Conservation (phyloP, 2,888 invertebrate genomes). For the Hartigia nigra region DNA sequence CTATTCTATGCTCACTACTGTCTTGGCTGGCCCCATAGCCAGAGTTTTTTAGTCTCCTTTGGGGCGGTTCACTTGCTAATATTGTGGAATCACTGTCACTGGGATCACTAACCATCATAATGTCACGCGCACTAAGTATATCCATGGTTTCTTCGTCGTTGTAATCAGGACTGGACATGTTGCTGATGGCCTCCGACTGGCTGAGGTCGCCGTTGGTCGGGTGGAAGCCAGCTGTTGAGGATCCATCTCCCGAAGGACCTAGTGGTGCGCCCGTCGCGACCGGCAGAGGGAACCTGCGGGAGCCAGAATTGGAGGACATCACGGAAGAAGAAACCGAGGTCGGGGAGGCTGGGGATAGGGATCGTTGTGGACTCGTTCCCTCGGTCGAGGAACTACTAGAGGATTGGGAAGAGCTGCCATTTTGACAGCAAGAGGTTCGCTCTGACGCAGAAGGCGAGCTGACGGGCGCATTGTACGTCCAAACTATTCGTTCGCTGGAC, state of each 20-base stretch:
- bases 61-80: constrained; percentile 82
- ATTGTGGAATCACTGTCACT: constrained; percentile 92
- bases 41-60: constrained; percentile 66
- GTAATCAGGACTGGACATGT: constrained; percentile 91
- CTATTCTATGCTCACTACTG: constrained; percentile 80
- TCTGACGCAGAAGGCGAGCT: constrained; percentile 70
- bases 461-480: constrained; percentile 93
- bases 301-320: constrained; percentile 82
- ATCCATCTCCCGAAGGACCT: constrained; percentile 17
- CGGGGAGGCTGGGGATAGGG: constrained; percentile 82
- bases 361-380: constrained; percentile 67
- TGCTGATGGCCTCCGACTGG: constrained; percentile 87
- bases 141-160: constrained; percentile 88
- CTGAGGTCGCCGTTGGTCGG: constrained; percentile 78
- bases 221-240: constrained; percentile 40
- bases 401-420: constrained; percentile 69
- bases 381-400: constrained; percentile 58
- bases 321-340: constrained; percentile 89
- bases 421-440: constrained; percentile 68
- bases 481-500: constrained; percentile 79
- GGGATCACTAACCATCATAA: constrained; percentile 86
- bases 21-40: constrained; percentile 56
- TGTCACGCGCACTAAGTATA: constrained; percentile 79
- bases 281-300: constrained; percentile 71
- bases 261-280: constrained; percentile 32